Evolutionary conservation across 2,888 invertebrate species (phyloP).

Genomic region (Apomyelois bistriatella): DNA sequence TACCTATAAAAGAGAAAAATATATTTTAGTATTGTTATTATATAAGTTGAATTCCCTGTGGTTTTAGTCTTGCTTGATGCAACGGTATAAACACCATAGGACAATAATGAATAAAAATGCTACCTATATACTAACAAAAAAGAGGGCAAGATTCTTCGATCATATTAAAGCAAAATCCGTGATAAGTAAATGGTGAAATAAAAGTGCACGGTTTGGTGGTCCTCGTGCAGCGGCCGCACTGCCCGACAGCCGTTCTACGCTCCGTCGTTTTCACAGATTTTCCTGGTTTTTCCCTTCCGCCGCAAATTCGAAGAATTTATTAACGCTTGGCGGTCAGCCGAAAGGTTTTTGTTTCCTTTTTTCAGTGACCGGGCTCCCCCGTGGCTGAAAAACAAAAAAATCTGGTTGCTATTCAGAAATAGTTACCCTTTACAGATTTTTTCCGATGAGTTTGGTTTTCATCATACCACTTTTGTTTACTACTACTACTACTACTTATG

Average conservation of each 20-base stretch:
- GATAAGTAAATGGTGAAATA: neutral
- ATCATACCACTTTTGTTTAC: neutral
- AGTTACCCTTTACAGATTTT: constrained; percentile 14
- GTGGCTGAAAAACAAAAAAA: constrained; percentile 51
- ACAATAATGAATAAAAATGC: too few species aligned
- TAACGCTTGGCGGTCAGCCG: constrained; percentile 73
- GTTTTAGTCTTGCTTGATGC: too few species aligned
- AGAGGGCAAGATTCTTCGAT: too few species aligned
- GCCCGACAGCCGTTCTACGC: constrained; percentile 35
- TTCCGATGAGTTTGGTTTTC: constrained; percentile 7
- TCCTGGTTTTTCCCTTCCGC: constrained; percentile 27
- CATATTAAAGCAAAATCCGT: neutral
- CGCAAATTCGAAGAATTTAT: constrained; percentile 72
- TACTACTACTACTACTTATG: too few species aligned
- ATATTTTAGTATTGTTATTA: too few species aligned
- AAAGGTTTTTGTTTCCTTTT: constrained; percentile 62
- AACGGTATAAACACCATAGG: too few species aligned
- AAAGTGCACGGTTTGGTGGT: neutral
- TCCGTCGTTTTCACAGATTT: constrained; percentile 41
- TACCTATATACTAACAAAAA: too few species aligned
- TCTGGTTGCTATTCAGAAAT: constrained; percentile 13
- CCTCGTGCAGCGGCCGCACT: neutral
- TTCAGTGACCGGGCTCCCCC: constrained; percentile 49
- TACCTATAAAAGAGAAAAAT: too few species aligned
- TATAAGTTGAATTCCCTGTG: too few species aligned